These are phyloP conservation scores for Clunio marinus DNA, from an alignment of 2,888 invertebrate species.

Conservation along the genomic window DNA sequence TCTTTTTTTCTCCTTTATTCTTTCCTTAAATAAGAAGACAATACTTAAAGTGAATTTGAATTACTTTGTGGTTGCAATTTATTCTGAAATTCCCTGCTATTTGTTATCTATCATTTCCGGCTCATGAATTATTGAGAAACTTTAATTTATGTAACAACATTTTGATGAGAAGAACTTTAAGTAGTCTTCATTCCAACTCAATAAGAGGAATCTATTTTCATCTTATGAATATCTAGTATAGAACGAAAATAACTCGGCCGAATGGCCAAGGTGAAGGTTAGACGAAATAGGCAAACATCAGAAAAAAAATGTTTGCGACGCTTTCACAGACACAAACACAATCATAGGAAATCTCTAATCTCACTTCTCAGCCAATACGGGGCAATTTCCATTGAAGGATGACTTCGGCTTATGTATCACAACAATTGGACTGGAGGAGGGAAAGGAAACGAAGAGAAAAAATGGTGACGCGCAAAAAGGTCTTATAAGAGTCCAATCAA, in stretches of 20 bases:
- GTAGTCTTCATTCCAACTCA: no score
- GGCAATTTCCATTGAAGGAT: not conserved
- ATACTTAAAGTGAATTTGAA: not conserved
- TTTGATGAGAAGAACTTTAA: no score
- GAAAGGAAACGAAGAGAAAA: no score
- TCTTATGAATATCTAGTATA: not conserved
- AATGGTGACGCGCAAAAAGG: no score
- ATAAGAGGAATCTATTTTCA: not conserved
- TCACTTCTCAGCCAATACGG: not conserved
- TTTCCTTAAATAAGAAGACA: not conserved
- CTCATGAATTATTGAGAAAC: no score
- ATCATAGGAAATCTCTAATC: no score
- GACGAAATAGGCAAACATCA: not conserved
- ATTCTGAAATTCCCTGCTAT: not conserved
- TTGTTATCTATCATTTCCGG: constrained; percentile 31
- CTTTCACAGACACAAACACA: not conserved
- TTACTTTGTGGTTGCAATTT: not conserved
- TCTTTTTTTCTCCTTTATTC: no score
- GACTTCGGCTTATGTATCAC: no score
- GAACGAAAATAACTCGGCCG: not conserved
- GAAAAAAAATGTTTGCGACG: not conserved
- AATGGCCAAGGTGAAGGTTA: constrained; percentile 33
- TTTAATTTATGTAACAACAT: no score
- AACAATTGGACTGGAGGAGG: no score
- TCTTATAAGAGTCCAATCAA: no score